Evolutionary conservation across 2,888 invertebrate genomes (phyloP).

Genomic region (Cephus nigrinus): DNA sequence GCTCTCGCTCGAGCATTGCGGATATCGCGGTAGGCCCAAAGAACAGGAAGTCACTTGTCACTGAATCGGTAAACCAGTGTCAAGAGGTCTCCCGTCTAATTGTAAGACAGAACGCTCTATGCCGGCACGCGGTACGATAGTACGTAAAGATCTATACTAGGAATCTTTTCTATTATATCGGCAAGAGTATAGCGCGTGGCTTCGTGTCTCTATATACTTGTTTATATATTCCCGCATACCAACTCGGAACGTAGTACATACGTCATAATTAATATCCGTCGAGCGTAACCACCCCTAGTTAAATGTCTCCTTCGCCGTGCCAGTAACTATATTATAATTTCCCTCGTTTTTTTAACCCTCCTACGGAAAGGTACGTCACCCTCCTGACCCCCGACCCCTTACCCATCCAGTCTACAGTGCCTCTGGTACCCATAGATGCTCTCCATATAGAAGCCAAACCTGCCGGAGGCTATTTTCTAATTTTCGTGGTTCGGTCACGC

Average conservation of each 20-base stretch:
- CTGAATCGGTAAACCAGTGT: neutral
- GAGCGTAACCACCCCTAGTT: constrained; percentile 13
- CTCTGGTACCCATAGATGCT: neutral
- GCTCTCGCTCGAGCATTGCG: neutral
- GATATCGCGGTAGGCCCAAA: neutral
- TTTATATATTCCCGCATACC: neutral
- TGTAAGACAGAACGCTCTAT: no score
- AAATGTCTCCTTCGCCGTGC: constrained; percentile 15
- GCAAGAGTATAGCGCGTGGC: neutral
- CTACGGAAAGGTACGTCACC: neutral
- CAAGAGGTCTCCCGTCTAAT: neutral
- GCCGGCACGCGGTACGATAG: no score
- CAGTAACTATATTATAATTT: constrained; percentile 24
- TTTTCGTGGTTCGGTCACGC: constrained; percentile 48
- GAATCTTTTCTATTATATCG: neutral
- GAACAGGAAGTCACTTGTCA: neutral
- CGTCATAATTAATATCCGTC: constrained; percentile 6
- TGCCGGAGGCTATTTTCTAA: constrained; percentile 40
- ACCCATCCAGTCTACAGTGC: neutral
- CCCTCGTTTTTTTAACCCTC: constrained; percentile 8
- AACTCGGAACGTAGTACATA: neutral
- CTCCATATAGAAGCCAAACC: neutral
- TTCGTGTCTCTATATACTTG: neutral
- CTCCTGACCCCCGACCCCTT: neutral
- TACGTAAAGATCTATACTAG: no score